Conservation (phyloP, 2,888 invertebrate genomes). For the Lithosia quadra region DNA sequence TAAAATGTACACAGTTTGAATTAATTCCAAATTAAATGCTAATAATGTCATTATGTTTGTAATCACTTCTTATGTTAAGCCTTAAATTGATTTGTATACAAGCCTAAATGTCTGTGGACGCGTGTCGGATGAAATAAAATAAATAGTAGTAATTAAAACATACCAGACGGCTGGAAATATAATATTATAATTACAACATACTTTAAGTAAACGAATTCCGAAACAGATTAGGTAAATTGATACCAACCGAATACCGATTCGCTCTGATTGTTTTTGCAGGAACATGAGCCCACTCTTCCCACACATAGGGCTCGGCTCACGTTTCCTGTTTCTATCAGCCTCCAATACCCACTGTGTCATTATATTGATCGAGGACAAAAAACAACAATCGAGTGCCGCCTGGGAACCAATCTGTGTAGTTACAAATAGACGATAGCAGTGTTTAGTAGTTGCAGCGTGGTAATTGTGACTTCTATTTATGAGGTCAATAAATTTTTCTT, state of each 20-base stretch:
- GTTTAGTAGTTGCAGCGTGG: conserved; percentile 27
- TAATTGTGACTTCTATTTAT: background rate
- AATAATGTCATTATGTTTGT: background rate
- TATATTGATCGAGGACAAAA: conserved; percentile 75
- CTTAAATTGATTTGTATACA: background rate
- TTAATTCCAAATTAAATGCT: background rate
- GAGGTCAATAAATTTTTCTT: background rate
- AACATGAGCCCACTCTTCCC: conserved; percentile 90
- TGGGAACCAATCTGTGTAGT: conserved; percentile 64
- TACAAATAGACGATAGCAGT: conserved; percentile 25
- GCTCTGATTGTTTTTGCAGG: conserved; percentile 87
- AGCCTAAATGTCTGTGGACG: background rate
- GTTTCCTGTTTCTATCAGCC: conserved; percentile 90
- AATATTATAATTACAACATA: conserved; percentile 19
- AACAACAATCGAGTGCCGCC: conserved; percentile 66
- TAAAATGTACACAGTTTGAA: background rate
- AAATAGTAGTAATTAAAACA: background rate
- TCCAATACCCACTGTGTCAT: conserved; percentile 86
- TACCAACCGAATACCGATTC: conserved; percentile 73
- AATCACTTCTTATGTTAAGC: background rate
- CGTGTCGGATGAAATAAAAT: background rate
- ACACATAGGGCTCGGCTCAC: conserved; percentile 89
- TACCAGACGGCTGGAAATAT: background rate
- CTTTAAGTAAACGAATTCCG: conserved; percentile 28
- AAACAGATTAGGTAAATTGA: conserved; percentile 56